Base-by-base conservation (phyloP, 2,113 vertebrate genomes). In the Microtus richardsoni region DNA sequence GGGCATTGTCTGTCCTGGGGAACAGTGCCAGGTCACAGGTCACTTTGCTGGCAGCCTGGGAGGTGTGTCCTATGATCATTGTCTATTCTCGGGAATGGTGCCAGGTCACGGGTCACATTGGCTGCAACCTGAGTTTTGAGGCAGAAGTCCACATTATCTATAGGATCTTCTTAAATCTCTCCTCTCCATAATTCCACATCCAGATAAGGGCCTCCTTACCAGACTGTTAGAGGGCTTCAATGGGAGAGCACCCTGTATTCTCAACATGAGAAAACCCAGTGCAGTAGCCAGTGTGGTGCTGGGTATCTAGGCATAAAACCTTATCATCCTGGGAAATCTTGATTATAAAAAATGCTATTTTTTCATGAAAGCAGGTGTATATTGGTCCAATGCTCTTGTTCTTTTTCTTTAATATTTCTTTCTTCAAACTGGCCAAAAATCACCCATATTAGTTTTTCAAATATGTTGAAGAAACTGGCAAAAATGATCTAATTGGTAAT, bases 401-500 rank as follows among this genome's bases (percentile, higher is more conserved):
- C 4, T 58, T 26, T 66, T n/a, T 89, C 7, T 73, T 88, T 47
- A 52, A 5, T 75, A 44, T 77, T 75, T 28, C 14, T 86, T 77
- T 95, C 17, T 93, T 87, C 28, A 26, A n/a, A 44, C 84, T 66
- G 68, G 64, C 36, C 88, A 44, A 58, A 75, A 80, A 80, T 6
- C 10, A 3, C 17, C 36, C 73, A 8, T 14, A 21, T 39, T 62
- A 58, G n/a, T 52, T 77, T 88, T 26, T 66, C 44, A 89, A 39
- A 49, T 90, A 21, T 24, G 26, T 66, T 77, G 52, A 68, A 89
- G 49, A 68, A 89, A 21, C 41, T 47, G 73, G 16, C 74, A 89
- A 60, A 86, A 91, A 73, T 82, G 39, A 28, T 39, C 7, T 1
- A 88, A 47, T 4, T 68, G 2, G 5, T 52, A 78, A 60, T 39